Percentiles rank a stretch among this genome's conserved stretches.
Conservation (phyloP, 2,113 vertebrate species). For the Channa argus region DNA sequence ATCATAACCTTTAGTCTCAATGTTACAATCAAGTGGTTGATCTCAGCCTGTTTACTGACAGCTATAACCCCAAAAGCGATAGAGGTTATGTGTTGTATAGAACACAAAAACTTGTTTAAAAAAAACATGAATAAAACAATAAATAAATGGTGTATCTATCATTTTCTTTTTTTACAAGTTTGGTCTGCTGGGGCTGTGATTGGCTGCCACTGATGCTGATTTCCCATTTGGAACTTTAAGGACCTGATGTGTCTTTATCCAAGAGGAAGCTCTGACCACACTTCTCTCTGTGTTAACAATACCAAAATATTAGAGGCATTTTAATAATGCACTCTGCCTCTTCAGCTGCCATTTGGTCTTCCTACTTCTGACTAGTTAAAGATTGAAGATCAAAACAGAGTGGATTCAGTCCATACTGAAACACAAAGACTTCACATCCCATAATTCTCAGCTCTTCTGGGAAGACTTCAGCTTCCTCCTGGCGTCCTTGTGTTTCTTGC, state of each 20-base stretch:
- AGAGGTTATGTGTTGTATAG: no score
- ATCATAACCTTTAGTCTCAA: no score
- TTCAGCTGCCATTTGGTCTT: background rate
- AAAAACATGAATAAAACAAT: no score
- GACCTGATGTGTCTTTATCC: background rate
- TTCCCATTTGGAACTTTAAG: background rate
- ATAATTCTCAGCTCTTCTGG: constrained; percentile 67
- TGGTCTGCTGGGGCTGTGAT: background rate
- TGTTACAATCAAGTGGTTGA: no score
- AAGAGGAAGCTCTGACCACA: background rate
- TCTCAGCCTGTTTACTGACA: no score
- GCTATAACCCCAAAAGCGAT: no score
- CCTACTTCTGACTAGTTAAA: background rate
- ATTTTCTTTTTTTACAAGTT: no score
- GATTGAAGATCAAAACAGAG: background rate
- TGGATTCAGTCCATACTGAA: background rate
- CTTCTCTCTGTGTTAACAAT: background rate
- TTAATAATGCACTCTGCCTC: background rate
- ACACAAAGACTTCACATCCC: constrained; percentile 26
- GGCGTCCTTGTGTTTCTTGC: constrained; percentile 93
- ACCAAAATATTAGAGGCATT: constrained; percentile 2
- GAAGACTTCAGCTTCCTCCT: constrained; percentile 83
- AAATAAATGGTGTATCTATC: no score
- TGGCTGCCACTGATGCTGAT: background rate
- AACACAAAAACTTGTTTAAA: no score